Base-by-base conservation (phyloP, 2,888 invertebrate species). In the Dynastes maya region DNA sequence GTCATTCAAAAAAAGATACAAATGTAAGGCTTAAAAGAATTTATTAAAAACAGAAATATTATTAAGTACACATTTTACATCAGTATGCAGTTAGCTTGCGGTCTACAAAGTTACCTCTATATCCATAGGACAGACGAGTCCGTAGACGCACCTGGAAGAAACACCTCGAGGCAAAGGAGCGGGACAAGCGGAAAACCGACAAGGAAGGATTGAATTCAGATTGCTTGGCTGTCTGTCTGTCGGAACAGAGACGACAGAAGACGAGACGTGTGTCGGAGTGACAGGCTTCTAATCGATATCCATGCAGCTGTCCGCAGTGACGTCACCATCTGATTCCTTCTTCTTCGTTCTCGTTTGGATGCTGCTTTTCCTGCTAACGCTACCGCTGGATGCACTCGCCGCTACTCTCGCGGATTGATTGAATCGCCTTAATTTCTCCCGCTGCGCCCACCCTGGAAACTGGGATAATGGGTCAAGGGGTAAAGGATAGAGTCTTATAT, bases 281-380 rank as follows among this genome's bases (percentile, higher is more conserved):
- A 87, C 87, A 87, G 86, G 81, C 85, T 84, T 84, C 87, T 87
- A 87, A 88, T 88, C 88, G 87, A 88, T 88, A 87, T 83, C 86
- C 85, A 85, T 87, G 88, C 87, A 86, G 88, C 88, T 88, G 88
- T 88, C 88, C 88, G 88, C 88, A 88, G 86, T 88, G 88, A 88
- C 88, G 88, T 88, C 88, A 88, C 83, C 83, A 80, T 84, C 83
- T 85, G 85, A 85, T 83, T 82, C 82, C 83, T 80, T 83, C 81
- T 81, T 82, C 71, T 76, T 74, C 72, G 71, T 76, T 68, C 68
- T 78, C 65, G 65, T 70, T 67, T 81, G 79, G 81, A 82, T 81
- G 82, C 81, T 63, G 55, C 65, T 40, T 22, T 37, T 67, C 53
- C 53, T 58, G 45, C 65, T 32, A n/a, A 11, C 76, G 79, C 77